A percentile compares a stretch with the other conserved stretches of the same genome.
These are phyloP conservation scores for Drosophila kohkoa DNA, from an alignment of 1,140 invertebrate genomes.

Conservation along the genomic window DNA sequence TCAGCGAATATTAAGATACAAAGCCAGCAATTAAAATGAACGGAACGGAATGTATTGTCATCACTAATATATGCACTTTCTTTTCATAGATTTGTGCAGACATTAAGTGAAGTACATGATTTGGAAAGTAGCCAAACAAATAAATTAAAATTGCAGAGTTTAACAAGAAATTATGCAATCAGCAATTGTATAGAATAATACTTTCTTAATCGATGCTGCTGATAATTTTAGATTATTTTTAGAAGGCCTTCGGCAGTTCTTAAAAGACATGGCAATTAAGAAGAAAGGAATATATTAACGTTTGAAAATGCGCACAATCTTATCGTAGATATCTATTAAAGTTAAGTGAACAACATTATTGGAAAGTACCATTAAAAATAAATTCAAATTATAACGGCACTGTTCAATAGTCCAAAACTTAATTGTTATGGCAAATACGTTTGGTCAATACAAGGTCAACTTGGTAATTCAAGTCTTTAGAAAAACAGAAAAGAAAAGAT, in stretches of 20 bases:
- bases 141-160: background rate
- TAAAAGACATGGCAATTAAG: background rate
- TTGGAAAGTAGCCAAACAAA: slow-evolving; percentile 2
- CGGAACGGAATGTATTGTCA: background rate
- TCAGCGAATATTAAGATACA: background rate
- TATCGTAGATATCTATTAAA: background rate
- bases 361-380: background rate
- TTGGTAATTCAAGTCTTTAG: too few relatives aligned
- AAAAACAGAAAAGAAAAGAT: too few relatives aligned
- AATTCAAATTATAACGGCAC: background rate
- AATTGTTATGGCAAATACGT: background rate
- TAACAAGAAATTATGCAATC: background rate
- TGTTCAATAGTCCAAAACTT: background rate
- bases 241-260: background rate
- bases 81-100: background rate
- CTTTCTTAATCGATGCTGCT: too few relatives aligned
- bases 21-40: background rate
- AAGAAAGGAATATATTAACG: background rate
- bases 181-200: background rate
- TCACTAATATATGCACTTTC: background rate
- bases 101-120: slow-evolving; percentile 1
- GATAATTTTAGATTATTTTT: background rate
- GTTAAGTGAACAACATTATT: background rate
- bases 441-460: too few relatives aligned
- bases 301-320: too few relatives aligned